Evolutionary conservation across 2,113 vertebrate species (phyloP).

Genomic region (Eublepharis macularius): DNA sequence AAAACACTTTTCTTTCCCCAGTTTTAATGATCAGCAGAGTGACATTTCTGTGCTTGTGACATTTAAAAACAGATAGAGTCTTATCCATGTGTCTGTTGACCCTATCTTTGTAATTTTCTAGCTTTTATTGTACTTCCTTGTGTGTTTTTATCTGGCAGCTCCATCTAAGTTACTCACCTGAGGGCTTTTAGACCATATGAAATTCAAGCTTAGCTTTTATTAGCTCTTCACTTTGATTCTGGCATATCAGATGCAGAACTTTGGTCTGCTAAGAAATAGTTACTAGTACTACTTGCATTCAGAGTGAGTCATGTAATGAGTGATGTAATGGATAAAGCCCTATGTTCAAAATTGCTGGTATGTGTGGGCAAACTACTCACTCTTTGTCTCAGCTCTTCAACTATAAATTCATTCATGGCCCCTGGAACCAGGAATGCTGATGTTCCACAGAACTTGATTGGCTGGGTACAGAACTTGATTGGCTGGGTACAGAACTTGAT

Average conservation of each 20-base stretch:
- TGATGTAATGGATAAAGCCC: neutral
- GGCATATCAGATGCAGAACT: constrained; percentile 1
- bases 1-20: neutral
- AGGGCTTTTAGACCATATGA: constrained; percentile 5
- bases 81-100: constrained; percentile 5
- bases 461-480: no score
- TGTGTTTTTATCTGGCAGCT: neutral
- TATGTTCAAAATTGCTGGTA: neutral
- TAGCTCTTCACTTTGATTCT: constrained; percentile 14
- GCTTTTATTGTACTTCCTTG: constrained; percentile 12
- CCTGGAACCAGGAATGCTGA: no score
- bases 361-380: neutral
- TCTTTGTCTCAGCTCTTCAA: neutral
- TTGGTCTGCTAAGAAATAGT: neutral
- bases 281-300: neutral
- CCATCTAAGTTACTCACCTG: constrained; percentile 7
- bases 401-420: neutral
- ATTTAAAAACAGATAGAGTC: constrained; percentile 34
- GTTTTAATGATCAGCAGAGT: constrained; percentile 34
- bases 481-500: no score
- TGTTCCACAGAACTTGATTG: no score
- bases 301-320: neutral
- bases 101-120: constrained; percentile 32
- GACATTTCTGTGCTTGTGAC: constrained; percentile 16
- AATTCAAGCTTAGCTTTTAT: constrained; percentile 35